phyloP scores from a whole-genome alignment of 1,140 invertebrate genomes.

The Drosophila seguyi region DNA sequence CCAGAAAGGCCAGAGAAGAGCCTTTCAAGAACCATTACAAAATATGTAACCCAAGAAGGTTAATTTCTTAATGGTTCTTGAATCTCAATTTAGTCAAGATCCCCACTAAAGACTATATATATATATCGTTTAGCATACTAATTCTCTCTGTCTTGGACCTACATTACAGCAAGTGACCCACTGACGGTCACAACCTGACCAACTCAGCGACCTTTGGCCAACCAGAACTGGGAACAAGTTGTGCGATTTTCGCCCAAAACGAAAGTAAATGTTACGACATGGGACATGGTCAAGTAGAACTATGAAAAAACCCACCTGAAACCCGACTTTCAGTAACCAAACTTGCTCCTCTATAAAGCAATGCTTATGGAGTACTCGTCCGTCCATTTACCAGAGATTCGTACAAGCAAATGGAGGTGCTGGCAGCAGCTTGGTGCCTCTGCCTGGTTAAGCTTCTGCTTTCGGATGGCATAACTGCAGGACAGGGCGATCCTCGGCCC shows the following conservation, averaged over 20 bases:
- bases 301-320: neutral
- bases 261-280: constrained; percentile 62
- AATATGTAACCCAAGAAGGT: too few species aligned
- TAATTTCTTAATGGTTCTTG: too few species aligned
- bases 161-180: constrained; percentile 19
- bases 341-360: constrained; percentile 44
- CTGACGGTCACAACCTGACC: neutral
- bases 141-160: neutral
- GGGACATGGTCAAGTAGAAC: neutral
- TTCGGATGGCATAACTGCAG: neutral
- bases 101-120: too few species aligned
- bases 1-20: too few species aligned
- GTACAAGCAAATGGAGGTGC: constrained; percentile 43
- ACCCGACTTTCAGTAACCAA: neutral
- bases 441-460: constrained; percentile 14
- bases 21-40: too few species aligned
- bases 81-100: too few species aligned
- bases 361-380: neutral
- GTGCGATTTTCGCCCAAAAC: constrained; percentile 62
- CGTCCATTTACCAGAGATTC: constrained; percentile 20
- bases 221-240: constrained; percentile 55
- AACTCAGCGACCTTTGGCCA: constrained; percentile 5
- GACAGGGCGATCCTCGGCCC: constrained; percentile 51
- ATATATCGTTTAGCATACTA: too few species aligned
- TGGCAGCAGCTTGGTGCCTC: constrained; percentile 30